These are phyloP conservation scores for Tupiocoris notatus DNA, from an alignment of 2,888 invertebrate genomes.

Conservation along the genomic window DNA sequence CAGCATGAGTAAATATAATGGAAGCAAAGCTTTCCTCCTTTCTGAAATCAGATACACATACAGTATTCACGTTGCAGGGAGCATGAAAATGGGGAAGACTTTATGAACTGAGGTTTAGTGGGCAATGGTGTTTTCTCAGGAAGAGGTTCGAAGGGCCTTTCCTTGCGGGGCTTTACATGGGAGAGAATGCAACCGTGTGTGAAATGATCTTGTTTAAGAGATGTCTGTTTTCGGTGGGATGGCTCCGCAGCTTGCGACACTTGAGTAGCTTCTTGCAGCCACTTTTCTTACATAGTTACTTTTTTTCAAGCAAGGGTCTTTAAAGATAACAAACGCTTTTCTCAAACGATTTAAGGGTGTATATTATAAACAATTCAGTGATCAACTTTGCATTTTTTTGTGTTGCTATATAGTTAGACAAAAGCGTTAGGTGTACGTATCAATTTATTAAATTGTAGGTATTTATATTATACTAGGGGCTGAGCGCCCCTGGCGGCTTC, in stretches of 20 bases:
- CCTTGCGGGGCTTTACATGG: background rate
- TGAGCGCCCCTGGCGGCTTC: no score
- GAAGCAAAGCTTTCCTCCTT: no score
- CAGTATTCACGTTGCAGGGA: conserved; percentile 16
- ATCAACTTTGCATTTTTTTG: no score
- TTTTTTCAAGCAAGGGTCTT: background rate
- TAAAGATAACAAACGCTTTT: no score
- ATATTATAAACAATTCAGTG: no score
- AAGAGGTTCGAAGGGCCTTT: background rate
- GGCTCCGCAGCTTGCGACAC: conserved; percentile 3
- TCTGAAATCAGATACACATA: no score
- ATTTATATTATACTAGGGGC: no score
- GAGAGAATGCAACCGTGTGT: conserved; percentile 19
- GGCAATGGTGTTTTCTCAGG: background rate
- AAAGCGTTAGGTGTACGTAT: no score
- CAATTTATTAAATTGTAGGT: no score
- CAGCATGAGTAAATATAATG: no score
- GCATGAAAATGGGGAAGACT: background rate
- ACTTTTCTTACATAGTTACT: background rate
- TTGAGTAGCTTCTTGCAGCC: background rate
- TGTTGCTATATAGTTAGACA: no score
- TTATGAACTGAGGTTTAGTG: background rate
- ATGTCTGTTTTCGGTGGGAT: conserved; percentile 9
- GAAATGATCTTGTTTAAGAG: conserved; percentile 32
- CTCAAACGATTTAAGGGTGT: no score